phyloP scores from a whole-genome alignment of 2,888 invertebrate species.

The Torymus tubicola region DNA sequence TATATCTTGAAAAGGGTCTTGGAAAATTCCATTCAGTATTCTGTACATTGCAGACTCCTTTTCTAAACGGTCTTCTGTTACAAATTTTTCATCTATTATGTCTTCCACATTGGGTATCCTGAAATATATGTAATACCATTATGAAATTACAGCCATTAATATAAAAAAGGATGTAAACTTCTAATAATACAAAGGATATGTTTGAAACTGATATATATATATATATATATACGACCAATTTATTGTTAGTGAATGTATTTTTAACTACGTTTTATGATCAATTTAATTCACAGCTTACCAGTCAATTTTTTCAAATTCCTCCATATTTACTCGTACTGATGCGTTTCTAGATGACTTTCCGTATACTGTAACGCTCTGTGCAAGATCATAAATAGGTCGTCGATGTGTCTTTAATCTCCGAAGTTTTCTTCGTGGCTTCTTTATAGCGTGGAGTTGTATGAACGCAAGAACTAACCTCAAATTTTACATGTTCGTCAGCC shows the following conservation, averaged over 20 bases:
- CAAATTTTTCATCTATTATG: slow-evolving; percentile 67
- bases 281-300: slow-evolving; percentile 63
- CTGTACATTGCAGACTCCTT: slow-evolving; percentile 67
- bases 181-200: no score
- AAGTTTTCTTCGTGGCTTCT: not conserved
- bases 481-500: slow-evolving; percentile 5
- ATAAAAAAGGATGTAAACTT: no score
- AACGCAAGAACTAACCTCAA: slow-evolving; percentile 37
- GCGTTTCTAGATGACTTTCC: not conserved
- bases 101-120: slow-evolving; percentile 69
- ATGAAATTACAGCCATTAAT: no score
- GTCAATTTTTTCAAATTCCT: slow-evolving; percentile 66
- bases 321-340: slow-evolving; percentile 61
- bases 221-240: no score
- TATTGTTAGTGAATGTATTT: not conserved
- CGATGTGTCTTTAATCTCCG: slow-evolving; percentile 5
- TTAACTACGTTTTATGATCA: slow-evolving; percentile 10
- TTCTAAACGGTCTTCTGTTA: slow-evolving; percentile 65
- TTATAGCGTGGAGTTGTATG: not conserved
- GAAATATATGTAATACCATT: slow-evolving; percentile 31
- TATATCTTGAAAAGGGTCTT: slow-evolving; percentile 64
- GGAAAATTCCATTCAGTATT: slow-evolving; percentile 65
- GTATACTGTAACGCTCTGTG: not conserved
- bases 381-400: slow-evolving; percentile 1
- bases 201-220: no score